phyloP scores from a whole-genome alignment of 2,113 vertebrate species.

The Raja brachyura region DNA sequence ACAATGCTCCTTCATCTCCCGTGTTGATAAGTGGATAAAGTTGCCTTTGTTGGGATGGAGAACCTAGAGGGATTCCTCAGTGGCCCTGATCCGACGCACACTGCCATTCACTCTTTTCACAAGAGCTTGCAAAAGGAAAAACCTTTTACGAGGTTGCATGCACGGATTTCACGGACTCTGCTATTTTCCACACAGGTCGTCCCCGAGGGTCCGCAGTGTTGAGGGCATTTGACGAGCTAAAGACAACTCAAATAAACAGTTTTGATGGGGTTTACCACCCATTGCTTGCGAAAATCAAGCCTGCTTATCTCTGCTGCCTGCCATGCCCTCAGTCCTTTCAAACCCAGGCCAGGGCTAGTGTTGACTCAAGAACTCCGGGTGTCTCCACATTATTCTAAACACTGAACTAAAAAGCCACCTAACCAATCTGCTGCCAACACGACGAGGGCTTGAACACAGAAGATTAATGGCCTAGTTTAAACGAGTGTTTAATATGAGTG shows the following conservation, averaged over 20 bases:
- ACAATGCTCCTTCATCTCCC: not conserved
- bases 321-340: not conserved
- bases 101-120: not conserved
- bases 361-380: not conserved
- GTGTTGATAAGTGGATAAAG: not conserved
- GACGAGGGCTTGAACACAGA: not conserved
- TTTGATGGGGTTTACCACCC: not conserved
- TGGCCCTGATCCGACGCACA: not conserved
- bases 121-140: not conserved
- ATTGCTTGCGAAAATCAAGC: not conserved
- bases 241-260: conserved; percentile 21
- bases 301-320: not conserved
- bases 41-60: not conserved
- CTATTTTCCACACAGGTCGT: not conserved
- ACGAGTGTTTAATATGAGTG: too few species aligned
- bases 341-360: not conserved
- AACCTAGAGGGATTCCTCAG: not conserved
- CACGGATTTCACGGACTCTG: not conserved
- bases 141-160: not conserved
- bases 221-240: not conserved
- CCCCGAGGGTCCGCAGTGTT: not conserved
- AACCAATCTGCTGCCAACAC: too few species aligned
- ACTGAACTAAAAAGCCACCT: not conserved
- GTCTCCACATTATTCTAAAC: not conserved
- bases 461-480: not conserved